Percentiles rank a stretch among this genome's conserved stretches.
phyloP scores from a whole-genome alignment of 2,113 vertebrate species.

The Colius striatus region DNA sequence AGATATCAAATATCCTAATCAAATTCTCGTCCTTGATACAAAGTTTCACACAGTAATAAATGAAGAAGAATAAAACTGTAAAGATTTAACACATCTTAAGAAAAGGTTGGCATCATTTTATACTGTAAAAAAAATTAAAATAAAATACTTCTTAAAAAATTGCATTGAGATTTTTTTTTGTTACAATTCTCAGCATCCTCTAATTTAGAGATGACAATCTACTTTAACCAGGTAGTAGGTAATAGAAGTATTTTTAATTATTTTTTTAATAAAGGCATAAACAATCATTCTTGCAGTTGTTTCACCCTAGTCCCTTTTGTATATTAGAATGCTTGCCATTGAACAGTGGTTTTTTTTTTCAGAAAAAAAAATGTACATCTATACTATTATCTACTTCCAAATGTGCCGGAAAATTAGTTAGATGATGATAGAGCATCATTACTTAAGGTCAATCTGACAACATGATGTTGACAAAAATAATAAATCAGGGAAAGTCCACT shows the following conservation, averaged over 20 bases:
- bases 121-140: not conserved
- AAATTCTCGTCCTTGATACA: not conserved
- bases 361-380: not conserved
- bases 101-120: not conserved
- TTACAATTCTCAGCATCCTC: accelerated
- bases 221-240: not conserved
- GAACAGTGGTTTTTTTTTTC: not conserved
- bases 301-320: not conserved
- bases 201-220: not conserved
- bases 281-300: not conserved
- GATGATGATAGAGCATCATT: not conserved
- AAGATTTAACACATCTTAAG: not conserved
- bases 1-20: not conserved
- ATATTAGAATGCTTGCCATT: not conserved
- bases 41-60: not conserved
- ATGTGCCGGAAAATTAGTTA: not conserved
- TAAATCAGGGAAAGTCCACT: not conserved
- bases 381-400: not conserved
- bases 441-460: not conserved
- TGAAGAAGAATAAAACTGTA: not conserved
- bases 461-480: not conserved
- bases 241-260: not conserved
- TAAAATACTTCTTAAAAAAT: no score
- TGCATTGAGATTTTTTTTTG: no score
- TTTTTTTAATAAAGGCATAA: not conserved